Evolutionary conservation across 2,888 invertebrate species (phyloP).

Genomic region (Lumbricus terrestris): DNA sequence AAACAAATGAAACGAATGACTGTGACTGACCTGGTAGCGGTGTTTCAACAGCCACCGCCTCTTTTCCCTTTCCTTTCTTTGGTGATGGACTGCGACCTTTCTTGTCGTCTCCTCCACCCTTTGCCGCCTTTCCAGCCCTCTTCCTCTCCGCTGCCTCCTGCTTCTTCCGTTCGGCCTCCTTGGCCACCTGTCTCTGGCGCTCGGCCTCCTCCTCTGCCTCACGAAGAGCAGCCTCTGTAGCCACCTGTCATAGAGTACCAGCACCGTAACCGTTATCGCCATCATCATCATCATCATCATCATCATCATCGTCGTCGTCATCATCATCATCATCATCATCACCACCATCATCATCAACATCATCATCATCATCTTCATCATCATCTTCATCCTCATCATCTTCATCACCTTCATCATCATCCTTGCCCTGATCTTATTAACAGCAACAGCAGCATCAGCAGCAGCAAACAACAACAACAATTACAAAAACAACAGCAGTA

Average conservation of each 20-base stretch:
- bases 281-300: slow-evolving; percentile 8
- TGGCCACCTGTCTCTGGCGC: slow-evolving; percentile 48
- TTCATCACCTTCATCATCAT: slow-evolving; percentile 13
- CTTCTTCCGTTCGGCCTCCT: slow-evolving; percentile 38
- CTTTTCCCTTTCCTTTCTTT: slow-evolving; percentile 53
- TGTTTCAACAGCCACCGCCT: slow-evolving; percentile 30
- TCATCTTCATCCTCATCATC: slow-evolving; percentile 20
- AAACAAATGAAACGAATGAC: too few relatives aligned
- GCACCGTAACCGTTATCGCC: neutral
- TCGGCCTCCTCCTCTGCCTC: slow-evolving; percentile 56
- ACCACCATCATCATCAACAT: slow-evolving; percentile 11
- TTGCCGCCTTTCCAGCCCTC: slow-evolving; percentile 46
- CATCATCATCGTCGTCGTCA: neutral
- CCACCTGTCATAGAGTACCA: slow-evolving; percentile 41
- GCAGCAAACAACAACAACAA: too few relatives aligned
- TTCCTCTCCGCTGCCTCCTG: slow-evolving; percentile 48
- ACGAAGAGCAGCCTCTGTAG: slow-evolving; percentile 49
- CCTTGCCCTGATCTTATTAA: neutral
- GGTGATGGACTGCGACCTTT: slow-evolving; percentile 54
- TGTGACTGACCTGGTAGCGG: neutral
- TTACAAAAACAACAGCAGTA: too few relatives aligned
- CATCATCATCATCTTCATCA: slow-evolving; percentile 21
- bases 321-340: slow-evolving; percentile 1
- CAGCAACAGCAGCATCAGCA: too few relatives aligned
- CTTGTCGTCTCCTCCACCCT: slow-evolving; percentile 40